Conservation (phyloP, 2,113 vertebrate species). For the Cyanoramphus novaezelandiae region DNA sequence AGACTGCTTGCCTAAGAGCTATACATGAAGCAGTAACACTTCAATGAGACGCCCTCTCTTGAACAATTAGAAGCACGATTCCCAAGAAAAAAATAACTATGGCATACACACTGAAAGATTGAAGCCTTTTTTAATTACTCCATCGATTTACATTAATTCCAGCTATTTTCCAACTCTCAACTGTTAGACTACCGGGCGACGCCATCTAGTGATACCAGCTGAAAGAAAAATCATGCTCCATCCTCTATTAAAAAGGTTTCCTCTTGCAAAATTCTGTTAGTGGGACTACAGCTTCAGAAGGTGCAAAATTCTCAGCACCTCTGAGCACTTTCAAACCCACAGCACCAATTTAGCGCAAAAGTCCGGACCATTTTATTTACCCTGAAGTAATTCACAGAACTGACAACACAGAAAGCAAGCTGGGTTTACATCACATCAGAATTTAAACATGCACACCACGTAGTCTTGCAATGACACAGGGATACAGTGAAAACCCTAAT, state of each 20-base stretch:
- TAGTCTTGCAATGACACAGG: background rate
- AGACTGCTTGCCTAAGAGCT: background rate
- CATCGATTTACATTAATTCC: background rate
- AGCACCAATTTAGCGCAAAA: background rate
- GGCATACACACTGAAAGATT: background rate
- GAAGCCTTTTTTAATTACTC: background rate
- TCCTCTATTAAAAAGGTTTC: background rate
- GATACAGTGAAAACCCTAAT: background rate
- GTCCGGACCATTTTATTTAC: background rate
- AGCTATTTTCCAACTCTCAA: background rate
- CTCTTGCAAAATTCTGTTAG: background rate
- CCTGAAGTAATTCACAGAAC: background rate
- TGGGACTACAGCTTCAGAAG: background rate
- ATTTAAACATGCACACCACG: background rate
- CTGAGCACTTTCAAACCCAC: background rate
- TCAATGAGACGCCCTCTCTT: background rate
- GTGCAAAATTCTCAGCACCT: background rate
- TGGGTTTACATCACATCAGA: background rate
- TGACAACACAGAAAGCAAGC: background rate
- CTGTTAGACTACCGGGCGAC: constrained; percentile 4
- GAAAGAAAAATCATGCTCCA: background rate
- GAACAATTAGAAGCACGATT: background rate
- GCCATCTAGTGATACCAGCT: constrained; percentile 36
- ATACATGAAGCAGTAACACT: background rate
- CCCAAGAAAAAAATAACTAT: background rate